Base-by-base conservation (phyloP, 2,888 invertebrate genomes). In the Phoronis australis region DNA sequence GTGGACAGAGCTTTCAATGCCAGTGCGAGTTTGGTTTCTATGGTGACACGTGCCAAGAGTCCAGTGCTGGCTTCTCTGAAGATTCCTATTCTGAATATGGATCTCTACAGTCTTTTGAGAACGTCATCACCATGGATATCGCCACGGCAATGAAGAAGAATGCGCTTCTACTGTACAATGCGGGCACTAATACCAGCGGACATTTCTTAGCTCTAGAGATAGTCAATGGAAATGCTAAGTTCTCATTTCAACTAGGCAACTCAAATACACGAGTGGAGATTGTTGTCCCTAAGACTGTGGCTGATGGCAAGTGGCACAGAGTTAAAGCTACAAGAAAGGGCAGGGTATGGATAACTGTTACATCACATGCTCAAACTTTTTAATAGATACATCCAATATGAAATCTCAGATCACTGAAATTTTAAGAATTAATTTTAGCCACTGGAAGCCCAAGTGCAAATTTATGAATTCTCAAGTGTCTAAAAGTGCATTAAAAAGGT, bases 141-240 rank as follows among this genome's bases (percentile, higher is more conserved):
- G 68, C 94, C 1, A 95, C 94, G 0, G n/a, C n/a, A n/a, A 87
- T 88, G 1, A 90, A 90, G 74, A 83, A 85, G 0, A 85, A 93
- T 72, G 86, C 90, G 0, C 79, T 96, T 9, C 79, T 96, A n/a
- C 80, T 93, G 0, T 96, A 94, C 75, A 94, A 93, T 70, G 94
- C 87, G 70, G 93, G 93, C 0, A 81, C 86, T 1, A 90, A 89
- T 3, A 92, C 92, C 9, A 54, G 37, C 15, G 27, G 90, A 0
- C 92, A 93, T 77, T 96, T 95, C 70, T 85, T 96, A 35, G 91
- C 94, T 0, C 83, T 96, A 54, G 94, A 96, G 78, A 76, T 96
- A 45, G 82, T 92, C 0, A 83, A 84, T 49, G 92, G 94, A 1
- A 85, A 84, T 62, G 87, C 91, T 0, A 82, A 87, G 20, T 93